phyloP scores from a whole-genome alignment of 2,797 vertebrate genomes.

The Sebastolobus alascanus region DNA sequence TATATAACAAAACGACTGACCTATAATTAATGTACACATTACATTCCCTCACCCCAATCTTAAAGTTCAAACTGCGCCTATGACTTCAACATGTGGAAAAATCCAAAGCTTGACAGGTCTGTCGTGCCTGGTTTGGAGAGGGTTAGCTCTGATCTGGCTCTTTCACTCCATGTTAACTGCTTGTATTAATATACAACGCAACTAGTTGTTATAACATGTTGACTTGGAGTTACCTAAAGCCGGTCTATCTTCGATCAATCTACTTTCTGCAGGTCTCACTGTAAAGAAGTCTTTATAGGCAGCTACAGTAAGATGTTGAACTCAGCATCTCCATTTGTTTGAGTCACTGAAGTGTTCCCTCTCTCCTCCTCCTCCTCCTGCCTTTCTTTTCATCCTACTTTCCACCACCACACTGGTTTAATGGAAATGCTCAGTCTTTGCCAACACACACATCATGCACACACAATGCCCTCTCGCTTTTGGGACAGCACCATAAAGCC shows the following conservation, averaged over 20 bases:
- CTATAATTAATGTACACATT: no score
- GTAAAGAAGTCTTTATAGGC: constrained; percentile 5
- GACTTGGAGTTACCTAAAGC: background rate
- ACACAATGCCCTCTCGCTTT: constrained; percentile 58
- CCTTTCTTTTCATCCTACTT: constrained; percentile 58
- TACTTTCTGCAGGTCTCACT: background rate
- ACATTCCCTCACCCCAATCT: no score
- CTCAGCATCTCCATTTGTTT: constrained; percentile 43
- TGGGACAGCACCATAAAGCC: constrained; percentile 60
- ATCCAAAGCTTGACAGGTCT: background rate
- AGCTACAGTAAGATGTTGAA: constrained; percentile 33
- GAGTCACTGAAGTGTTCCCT: constrained; percentile 52
- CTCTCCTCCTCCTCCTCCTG: constrained; percentile 26
- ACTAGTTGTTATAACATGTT: background rate
- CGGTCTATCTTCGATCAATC: background rate
- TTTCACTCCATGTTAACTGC: background rate
- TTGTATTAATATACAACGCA: background rate
- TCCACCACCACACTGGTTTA: constrained; percentile 53
- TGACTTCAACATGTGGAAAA: background rate
- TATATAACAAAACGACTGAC: background rate
- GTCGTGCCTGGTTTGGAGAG: background rate
- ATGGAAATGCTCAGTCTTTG: constrained; percentile 69
- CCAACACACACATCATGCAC: constrained; percentile 72
- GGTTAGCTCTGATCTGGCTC: background rate
- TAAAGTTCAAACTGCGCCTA: no score